phyloP scores from a whole-genome alignment of 92 coral and sea anemone genomes.

The Blastomussa wellsi region DNA sequence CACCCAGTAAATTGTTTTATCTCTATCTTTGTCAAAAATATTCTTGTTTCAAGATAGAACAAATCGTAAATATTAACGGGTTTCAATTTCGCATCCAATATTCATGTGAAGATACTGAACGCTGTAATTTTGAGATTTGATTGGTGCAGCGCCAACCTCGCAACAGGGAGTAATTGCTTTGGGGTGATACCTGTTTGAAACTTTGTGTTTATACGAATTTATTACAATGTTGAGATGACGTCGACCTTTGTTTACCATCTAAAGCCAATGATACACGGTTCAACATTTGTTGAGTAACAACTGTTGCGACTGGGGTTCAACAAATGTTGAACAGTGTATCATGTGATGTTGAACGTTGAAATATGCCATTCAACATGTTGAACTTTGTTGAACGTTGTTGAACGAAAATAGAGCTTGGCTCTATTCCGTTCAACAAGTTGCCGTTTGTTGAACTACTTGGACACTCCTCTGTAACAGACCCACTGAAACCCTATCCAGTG shows the following conservation, averaged over 20 bases:
- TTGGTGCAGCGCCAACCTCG: constrained; percentile 15
- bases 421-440: too few relatives aligned
- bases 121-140: not conserved
- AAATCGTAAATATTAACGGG: constrained; percentile 31
- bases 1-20: not conserved
- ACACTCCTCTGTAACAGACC: too few relatives aligned
- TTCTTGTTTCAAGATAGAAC: constrained; percentile 12
- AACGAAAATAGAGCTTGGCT: too few relatives aligned
- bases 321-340: too few relatives aligned
- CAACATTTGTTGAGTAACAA: too few relatives aligned
- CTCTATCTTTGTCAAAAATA: not conserved
- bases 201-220: constrained; percentile 7
- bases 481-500: too few relatives aligned
- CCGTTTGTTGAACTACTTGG: too few relatives aligned
- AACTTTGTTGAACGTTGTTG: too few relatives aligned
- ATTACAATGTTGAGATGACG: not conserved
- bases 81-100: constrained; percentile 8
- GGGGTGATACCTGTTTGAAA: not conserved
- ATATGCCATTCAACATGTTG: too few relatives aligned
- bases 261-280: too few relatives aligned
- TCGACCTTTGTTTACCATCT: not conserved
- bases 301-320: too few relatives aligned
- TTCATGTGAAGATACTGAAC: constrained; percentile 5
- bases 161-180: not conserved
- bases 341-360: too few relatives aligned